phyloP scores from a whole-genome alignment of 2,113 vertebrate species.

The Oreochromis spilurus region DNA sequence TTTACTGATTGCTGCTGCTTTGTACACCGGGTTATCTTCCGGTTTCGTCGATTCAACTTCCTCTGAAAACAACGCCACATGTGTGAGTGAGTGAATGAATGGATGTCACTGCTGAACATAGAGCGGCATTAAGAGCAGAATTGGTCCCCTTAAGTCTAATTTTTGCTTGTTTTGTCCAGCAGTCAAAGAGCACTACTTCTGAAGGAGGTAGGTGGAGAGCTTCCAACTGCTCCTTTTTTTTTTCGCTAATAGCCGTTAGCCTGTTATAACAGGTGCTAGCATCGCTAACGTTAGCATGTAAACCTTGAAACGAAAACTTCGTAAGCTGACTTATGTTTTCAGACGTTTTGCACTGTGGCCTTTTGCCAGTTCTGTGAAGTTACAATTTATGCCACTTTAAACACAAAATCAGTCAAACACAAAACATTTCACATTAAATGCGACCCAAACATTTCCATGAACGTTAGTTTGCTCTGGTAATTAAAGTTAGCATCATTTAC shows the following conservation, averaged over 20 bases:
- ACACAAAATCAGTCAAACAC: background rate
- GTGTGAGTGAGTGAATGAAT: background rate
- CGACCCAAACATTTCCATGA: background rate
- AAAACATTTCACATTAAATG: background rate
- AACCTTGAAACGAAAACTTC: background rate
- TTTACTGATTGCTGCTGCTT: background rate
- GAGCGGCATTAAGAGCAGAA: background rate
- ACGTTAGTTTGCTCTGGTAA: background rate
- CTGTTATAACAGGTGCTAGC: background rate
- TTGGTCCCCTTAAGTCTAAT: rapidly evolving
- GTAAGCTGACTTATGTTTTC: rapidly evolving
- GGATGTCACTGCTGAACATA: background rate
- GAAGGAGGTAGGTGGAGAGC: background rate
- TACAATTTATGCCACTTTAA: background rate
- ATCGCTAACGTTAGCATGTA: constrained; percentile 9
- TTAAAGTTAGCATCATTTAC: background rate
- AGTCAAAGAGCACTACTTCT: rapidly evolving
- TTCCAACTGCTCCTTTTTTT: background rate
- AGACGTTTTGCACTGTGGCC: background rate
- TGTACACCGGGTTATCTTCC: background rate
- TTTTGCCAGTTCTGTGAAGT: background rate
- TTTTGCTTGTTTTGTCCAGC: background rate
- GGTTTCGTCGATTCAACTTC: background rate
- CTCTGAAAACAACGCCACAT: constrained; percentile 55
- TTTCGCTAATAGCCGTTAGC: rapidly evolving